Percentiles rank a stretch among this genome's conserved stretches.
Evolutionary conservation across 2,797 vertebrate genomes (phyloP).

Genomic region (Megaceryle alcyon): DNA sequence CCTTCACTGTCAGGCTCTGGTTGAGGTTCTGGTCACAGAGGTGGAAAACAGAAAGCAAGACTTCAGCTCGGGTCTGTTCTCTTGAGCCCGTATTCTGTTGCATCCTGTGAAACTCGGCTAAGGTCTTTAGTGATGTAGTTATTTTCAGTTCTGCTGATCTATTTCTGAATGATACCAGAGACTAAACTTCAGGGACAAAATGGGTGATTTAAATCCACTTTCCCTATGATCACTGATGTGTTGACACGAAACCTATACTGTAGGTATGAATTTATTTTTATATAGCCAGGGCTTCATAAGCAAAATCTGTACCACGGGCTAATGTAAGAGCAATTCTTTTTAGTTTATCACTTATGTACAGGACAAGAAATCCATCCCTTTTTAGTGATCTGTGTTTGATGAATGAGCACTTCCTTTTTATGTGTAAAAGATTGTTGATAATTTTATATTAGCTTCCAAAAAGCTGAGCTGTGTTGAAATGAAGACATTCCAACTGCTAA

Average conservation of each 20-base stretch:
- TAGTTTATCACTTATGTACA: background rate
- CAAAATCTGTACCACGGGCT: background rate
- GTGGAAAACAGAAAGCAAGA: background rate
- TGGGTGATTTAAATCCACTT: background rate
- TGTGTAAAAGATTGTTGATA: background rate
- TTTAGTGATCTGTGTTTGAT: background rate
- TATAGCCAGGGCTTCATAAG: background rate
- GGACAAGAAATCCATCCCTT: background rate
- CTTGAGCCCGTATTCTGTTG: background rate
- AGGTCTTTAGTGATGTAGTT: background rate
- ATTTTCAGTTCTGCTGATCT: background rate
- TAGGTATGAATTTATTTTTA: background rate
- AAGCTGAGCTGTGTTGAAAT: background rate
- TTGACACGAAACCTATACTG: background rate
- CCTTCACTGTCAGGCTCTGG: background rate
- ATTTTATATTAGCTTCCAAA: background rate
- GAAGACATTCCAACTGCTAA: background rate
- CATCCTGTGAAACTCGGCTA: background rate
- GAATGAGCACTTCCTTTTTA: background rate
- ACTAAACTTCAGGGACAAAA: background rate
- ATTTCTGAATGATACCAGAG: background rate
- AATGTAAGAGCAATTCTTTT: background rate
- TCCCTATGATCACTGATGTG: background rate
- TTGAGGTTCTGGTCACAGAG: background rate
- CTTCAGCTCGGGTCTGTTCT: background rate